Evolutionary conservation across 1,140 invertebrate genomes (phyloP).

Genomic region (Pentalonia nigronervosa): DNA sequence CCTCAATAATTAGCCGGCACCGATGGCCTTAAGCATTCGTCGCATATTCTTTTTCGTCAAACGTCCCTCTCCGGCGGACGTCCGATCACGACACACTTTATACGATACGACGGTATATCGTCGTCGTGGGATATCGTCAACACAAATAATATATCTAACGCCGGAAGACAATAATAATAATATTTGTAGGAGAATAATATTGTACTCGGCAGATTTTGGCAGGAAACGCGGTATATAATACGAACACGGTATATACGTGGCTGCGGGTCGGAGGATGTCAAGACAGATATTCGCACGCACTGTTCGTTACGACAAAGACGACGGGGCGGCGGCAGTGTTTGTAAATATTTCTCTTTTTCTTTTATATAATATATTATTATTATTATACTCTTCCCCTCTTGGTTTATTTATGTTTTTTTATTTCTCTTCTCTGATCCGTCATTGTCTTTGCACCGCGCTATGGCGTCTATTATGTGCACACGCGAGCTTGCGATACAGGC

Average conservation of each 20-base stretch:
- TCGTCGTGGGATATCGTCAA: not conserved
- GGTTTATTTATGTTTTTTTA: not conserved
- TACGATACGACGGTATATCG: not conserved
- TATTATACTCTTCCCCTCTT: not conserved
- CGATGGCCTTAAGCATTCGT: not conserved
- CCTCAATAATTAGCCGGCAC: too few species aligned
- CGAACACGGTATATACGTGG: not conserved
- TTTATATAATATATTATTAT: not conserved
- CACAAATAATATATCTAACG: not conserved
- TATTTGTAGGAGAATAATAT: not conserved
- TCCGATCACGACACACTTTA: not conserved
- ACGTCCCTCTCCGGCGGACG: not conserved
- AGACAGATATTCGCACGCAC: slow-evolving; percentile 15
- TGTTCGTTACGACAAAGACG: not conserved
- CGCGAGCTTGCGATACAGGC: not conserved
- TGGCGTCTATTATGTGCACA: slow-evolving; percentile 18
- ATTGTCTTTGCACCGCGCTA: slow-evolving; percentile 13
- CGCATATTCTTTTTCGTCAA: not conserved
- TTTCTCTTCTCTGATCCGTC: slow-evolving; percentile 2
- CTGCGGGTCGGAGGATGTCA: slow-evolving; percentile 40
- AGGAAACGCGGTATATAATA: not conserved
- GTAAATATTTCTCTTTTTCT: not conserved
- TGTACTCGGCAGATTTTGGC: not conserved
- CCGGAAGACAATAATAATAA: not conserved
- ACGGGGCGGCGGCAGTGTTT: not conserved